Evolutionary conservation across 2,888 invertebrate genomes (phyloP), one percentile per base, ranked within the genome.

Genomic region (Seira musarum): DNA sequence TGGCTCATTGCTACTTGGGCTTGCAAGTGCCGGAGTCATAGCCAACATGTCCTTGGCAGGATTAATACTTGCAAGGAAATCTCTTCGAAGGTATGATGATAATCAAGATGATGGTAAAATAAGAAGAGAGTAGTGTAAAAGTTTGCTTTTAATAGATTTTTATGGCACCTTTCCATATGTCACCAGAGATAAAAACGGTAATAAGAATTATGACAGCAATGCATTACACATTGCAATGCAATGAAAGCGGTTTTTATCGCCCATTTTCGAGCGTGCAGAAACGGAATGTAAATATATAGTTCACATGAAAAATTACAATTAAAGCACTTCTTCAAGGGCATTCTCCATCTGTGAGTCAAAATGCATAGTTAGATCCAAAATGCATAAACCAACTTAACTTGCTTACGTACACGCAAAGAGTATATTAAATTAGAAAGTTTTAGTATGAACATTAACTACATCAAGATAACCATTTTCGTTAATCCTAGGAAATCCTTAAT

Each of bases 11-110:
- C 77, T 87, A 22, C 82, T 86, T 21, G 81, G 85, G 8, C 70
- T 86, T 40, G 86, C 86, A 17, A 83, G 84, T 71, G 84, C 85
- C 17, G 86, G 86, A 49, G 85, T 95, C 91, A 93, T 93, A 0
- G 94, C 95, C 35, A 95, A 95, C 89, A 90, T 95, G 84, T 93
- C 94, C 40, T 91, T 95, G 71, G 95, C 95, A 94, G 92, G 92
- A 10, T 92, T 95, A 85, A 95, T 95, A 88, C 90, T 95, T 68
- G 92, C 93, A 89, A 94, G 94, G 89, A 92, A 93, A 87, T 94
- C 94, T 88, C 90, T 95, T 60, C 91, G 95, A 88, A 93, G 95
- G 95, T 95, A 90, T 88, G 89, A 86, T 46, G 24, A 46, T 46
- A 21, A 40, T 46, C 40, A 13, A 40, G 40, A n/a, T n/a, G n/a